Conservation (phyloP, 2,797 vertebrate species). For the Catharus ustulatus region DNA sequence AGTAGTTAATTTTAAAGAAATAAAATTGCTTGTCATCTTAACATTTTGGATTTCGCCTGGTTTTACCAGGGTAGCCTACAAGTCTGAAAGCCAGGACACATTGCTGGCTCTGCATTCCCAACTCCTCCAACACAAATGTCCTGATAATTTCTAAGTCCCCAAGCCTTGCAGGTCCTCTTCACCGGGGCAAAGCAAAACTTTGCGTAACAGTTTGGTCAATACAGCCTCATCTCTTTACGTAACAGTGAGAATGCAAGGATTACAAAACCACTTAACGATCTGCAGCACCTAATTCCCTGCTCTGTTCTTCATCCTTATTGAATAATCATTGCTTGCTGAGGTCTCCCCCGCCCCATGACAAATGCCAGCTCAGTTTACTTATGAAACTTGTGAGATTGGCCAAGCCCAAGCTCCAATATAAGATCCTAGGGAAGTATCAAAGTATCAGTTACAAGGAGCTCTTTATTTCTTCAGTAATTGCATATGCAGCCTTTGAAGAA, state of each 20-base stretch:
- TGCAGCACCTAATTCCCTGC: not conserved
- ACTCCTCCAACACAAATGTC: not conserved
- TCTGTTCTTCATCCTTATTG: not conserved
- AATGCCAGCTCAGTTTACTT: not conserved
- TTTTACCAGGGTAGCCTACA: not conserved
- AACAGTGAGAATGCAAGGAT: not conserved
- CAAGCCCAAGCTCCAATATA: not conserved
- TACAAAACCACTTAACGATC: not conserved
- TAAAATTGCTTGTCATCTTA: not conserved
- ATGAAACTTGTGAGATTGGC: not conserved
- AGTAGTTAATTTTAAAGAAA: not conserved
- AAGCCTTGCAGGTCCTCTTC: not conserved
- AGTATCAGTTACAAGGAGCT: not conserved
- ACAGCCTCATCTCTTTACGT: not conserved
- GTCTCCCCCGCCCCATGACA: fast-evolving
- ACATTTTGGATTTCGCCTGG: not conserved
- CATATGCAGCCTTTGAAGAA: not conserved
- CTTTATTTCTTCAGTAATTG: not conserved
- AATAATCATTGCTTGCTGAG: not conserved
- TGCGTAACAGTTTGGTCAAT: not conserved
- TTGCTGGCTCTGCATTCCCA: not conserved
- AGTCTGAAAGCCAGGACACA: not conserved
- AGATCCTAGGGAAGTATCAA: not conserved
- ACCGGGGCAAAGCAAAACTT: not conserved
- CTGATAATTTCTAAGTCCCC: not conserved